Evolutionary conservation across 2,113 vertebrate genomes (phyloP).

Genomic region (Tympanuchus pallidicinctus): DNA sequence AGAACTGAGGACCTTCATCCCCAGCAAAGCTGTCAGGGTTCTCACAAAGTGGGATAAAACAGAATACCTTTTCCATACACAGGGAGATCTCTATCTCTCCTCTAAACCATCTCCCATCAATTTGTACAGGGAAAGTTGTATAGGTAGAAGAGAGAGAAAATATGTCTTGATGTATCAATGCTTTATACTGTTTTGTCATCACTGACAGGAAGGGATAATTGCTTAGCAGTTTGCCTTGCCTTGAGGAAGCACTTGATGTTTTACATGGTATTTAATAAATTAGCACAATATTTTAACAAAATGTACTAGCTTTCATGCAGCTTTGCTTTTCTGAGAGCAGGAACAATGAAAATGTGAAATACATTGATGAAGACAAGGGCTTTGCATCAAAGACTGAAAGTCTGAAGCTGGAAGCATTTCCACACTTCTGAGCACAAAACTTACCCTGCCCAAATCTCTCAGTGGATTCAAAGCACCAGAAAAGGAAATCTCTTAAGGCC

Average conservation of each 20-base stretch:
- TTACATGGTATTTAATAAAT: background rate
- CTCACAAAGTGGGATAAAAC: conserved; percentile 11
- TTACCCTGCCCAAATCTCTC: background rate
- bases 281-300: background rate
- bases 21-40: conserved; percentile 13
- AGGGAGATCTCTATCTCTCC: background rate
- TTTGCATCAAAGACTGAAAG: background rate
- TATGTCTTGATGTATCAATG: background rate
- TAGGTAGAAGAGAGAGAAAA: background rate
- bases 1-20: background rate
- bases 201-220: background rate
- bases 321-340: conserved; percentile 1
- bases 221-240: background rate
- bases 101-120: background rate
- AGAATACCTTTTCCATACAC: conserved; percentile 3
- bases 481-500: background rate
- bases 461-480: background rate
- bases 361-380: background rate
- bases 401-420: background rate
- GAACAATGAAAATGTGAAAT: background rate
- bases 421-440: background rate
- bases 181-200: background rate
- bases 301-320: background rate
- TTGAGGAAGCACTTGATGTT: background rate
- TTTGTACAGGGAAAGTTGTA: background rate